Evolutionary conservation across 2,797 vertebrate genomes (phyloP), one percentile per base, ranked within the genome.

Genomic region (Coregonus suidteri): DNA sequence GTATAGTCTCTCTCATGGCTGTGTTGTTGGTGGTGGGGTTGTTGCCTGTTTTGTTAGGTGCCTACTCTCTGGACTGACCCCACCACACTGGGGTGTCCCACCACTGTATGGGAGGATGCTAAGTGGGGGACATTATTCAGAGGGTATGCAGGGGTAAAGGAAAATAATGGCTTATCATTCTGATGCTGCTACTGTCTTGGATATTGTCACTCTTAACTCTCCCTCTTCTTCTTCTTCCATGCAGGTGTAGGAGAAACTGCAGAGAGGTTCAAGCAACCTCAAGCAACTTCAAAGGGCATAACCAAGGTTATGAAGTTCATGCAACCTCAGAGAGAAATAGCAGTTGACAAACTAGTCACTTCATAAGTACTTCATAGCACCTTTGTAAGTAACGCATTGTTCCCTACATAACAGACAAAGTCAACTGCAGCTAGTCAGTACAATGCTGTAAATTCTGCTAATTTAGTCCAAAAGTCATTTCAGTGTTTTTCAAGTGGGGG

Each of bases 31-130:
- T 52, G 62, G 15, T 15, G 37, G 31, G 25, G 15, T 31, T 51
- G 13, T 41, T 64, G 47, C 37, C 25, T 66, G 41, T 41, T 73
- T 59, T 77, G 14, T 74, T 77, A 75, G 67, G 59, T 34, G 35
- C 20, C 14, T 16, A 72, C n/a, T 30, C 31, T 68, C 7, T 47
- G 51, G 76, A 18, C 37, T 37, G 20, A 75, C n/a, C 35, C 14
- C 34, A 37, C 20, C 16, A 3, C 37, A 73, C 56, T 71, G 34
- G 52, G 74, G 41, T 78, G 53, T 76, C 53, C 70, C 3, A 56
- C 11, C 35, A n/a, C 73, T 64, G 18, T 9, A 47, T n/a, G 56
- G 56, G 2, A 41, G 56, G 35, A 74, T 74, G 73, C 56, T 30
- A 62, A 25, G 34, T 59, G 47, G 56, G 18, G 30, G 37, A 13